phyloP scores from a whole-genome alignment of 2,888 invertebrate genomes.

The Drosophila mayaguana region DNA sequence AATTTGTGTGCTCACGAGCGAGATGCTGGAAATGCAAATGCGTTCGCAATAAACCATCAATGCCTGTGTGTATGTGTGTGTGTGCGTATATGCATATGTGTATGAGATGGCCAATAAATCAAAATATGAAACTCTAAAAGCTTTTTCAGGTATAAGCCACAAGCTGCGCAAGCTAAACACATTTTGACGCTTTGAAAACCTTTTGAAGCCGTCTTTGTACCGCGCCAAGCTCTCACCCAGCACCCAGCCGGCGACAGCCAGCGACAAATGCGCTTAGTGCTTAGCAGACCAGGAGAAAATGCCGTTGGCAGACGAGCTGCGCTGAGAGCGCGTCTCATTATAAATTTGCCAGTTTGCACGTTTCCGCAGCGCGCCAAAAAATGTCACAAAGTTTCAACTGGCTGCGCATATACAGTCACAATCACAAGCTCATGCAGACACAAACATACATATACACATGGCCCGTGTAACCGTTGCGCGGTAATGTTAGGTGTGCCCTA shows the following conservation, averaged over 20 bases:
- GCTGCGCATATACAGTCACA: conserved; percentile 31
- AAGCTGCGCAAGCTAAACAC: conserved; percentile 53
- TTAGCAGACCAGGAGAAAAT: conserved; percentile 65
- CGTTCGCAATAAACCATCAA: conserved; percentile 49
- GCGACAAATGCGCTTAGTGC: conserved; percentile 74
- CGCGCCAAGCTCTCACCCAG: conserved; percentile 17
- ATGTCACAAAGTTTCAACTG: conserved; percentile 74
- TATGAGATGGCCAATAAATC: conserved; percentile 67
- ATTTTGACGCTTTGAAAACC: conserved; percentile 53
- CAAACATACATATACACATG: conserved; percentile 1
- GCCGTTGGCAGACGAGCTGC: conserved; percentile 65
- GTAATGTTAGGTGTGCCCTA: conserved; percentile 15
- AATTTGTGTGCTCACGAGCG: conserved; percentile 56
- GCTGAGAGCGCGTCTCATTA: conserved; percentile 73
- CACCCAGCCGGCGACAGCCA: conserved; percentile 7
- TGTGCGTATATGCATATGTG: conserved; percentile 19
- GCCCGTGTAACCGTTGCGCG: not conserved
- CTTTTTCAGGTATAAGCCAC: conserved; percentile 72
- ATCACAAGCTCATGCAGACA: not conserved
- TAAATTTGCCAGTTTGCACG: conserved; percentile 81
- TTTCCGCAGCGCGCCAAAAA: conserved; percentile 74
- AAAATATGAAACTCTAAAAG: conserved; percentile 75
- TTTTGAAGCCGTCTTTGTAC: conserved; percentile 53
- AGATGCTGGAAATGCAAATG: conserved; percentile 67
- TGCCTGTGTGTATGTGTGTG: conserved; percentile 8